Evolutionary conservation across 2,113 vertebrate genomes (phyloP).

Genomic region (Garra rufa): DNA sequence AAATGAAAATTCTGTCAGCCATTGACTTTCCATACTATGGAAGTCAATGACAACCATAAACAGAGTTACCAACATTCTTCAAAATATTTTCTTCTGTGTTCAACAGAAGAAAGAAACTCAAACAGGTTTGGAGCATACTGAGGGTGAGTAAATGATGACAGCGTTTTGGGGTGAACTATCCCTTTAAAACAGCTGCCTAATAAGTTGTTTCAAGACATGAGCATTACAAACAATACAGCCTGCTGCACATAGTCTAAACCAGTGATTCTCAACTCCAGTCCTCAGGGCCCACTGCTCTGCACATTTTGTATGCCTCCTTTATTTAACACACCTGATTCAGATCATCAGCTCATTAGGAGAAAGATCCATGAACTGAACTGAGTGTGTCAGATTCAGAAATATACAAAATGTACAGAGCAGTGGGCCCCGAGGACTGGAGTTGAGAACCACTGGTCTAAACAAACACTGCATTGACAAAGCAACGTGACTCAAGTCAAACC

Average conservation of each 20-base stretch:
- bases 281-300: too few species aligned
- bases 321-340: too few species aligned
- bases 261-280: too few species aligned
- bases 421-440: too few species aligned
- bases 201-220: background rate
- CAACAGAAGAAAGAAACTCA: background rate
- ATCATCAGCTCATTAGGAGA: too few species aligned
- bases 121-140: background rate
- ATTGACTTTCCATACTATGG: background rate
- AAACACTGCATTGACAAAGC: background rate
- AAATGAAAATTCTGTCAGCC: background rate
- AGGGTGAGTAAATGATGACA: background rate
- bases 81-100: background rate
- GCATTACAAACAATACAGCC: background rate
- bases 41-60: background rate
- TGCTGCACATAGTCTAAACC: background rate
- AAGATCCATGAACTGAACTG: too few species aligned
- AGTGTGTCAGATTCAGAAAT: too few species aligned
- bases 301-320: too few species aligned
- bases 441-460: too few species aligned
- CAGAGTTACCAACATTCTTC: background rate
- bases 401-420: too few species aligned
- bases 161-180: background rate
- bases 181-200: background rate
- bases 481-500: slow-evolving; percentile 53